These are phyloP conservation scores for Benitochromis conjunctus DNA, from an alignment of 2,113 vertebrate genomes.

Conservation along the genomic window DNA sequence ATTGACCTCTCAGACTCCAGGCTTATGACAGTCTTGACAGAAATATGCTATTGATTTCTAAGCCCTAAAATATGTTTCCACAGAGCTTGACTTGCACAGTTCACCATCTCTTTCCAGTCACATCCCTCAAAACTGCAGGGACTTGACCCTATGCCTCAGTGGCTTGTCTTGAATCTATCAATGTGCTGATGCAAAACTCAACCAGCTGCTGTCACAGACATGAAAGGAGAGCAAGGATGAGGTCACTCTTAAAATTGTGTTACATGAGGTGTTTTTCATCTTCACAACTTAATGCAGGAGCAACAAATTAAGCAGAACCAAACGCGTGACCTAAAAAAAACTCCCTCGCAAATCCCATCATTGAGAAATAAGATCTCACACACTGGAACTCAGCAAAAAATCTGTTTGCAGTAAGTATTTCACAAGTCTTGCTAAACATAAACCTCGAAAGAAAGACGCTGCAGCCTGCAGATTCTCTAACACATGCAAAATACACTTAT, in stretches of 20 bases:
- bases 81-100: slow-evolving; percentile 34
- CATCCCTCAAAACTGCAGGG: slow-evolving; percentile 50
- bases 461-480: not conserved
- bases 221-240: slow-evolving; percentile 52
- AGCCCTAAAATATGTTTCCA: slow-evolving; percentile 5
- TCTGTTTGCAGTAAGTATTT: not conserved
- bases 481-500: not conserved
- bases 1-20: slow-evolving; percentile 33
- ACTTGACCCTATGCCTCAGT: slow-evolving; percentile 58
- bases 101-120: slow-evolving; percentile 55
- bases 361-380: not conserved
- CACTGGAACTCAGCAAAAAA: not conserved
- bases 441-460: not conserved
- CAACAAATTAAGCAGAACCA: slow-evolving; percentile 1
- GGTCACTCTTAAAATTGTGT: slow-evolving; percentile 47
- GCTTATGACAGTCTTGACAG: slow-evolving; percentile 45
- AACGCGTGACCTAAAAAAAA: not conserved
- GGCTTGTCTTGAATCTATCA: slow-evolving; percentile 63
- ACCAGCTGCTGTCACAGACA: slow-evolving; percentile 47
- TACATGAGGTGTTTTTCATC: slow-evolving; percentile 40
- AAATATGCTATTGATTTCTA: slow-evolving; percentile 51
- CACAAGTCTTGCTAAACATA: not conserved
- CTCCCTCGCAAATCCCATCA: not conserved
- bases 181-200: slow-evolving; percentile 56
- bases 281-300: not conserved